Conservation (phyloP, 1,140 invertebrate genomes). For the Notospermus geniculatus region DNA sequence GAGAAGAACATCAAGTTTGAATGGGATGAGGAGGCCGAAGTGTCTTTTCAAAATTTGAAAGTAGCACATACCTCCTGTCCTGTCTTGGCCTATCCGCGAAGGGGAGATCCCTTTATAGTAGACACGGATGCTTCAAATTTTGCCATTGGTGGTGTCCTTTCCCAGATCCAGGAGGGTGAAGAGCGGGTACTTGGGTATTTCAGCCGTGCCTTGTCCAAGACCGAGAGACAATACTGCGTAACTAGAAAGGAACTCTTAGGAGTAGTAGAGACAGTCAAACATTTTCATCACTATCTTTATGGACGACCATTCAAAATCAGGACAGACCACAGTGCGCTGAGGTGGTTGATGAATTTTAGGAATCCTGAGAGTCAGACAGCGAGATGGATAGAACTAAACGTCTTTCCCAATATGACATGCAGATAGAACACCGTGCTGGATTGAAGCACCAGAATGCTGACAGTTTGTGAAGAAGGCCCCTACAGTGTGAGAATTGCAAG, state of each 20-base stretch:
- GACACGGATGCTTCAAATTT: constrained; percentile 26
- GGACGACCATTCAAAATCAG: constrained; percentile 28
- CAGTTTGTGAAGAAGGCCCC: constrained; percentile 34
- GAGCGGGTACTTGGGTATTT: constrained; percentile 25
- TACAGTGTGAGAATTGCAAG: too few species aligned
- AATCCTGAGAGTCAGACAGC: constrained; percentile 26
- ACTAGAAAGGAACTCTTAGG: constrained; percentile 34
- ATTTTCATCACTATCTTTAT: constrained; percentile 30
- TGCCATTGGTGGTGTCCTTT: constrained; percentile 35
- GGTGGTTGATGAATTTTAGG: constrained; percentile 19
- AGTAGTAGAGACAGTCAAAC: constrained; percentile 27
- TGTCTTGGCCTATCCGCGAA: constrained; percentile 21
- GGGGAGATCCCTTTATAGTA: constrained; percentile 19
- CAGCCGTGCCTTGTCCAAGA: constrained; percentile 15
- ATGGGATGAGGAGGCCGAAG: constrained; percentile 23
- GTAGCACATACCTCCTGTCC: constrained; percentile 15
- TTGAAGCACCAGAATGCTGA: constrained; percentile 44
- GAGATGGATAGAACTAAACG: constrained; percentile 58
- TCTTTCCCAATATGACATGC: constrained; percentile 57
- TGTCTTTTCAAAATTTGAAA: constrained; percentile 23
- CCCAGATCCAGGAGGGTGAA: constrained; percentile 24
- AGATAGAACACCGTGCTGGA: constrained; percentile 52
- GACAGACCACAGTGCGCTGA: constrained; percentile 33
- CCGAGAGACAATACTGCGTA: constrained; percentile 31
- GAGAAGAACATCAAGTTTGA: constrained; percentile 17